These are phyloP conservation scores for Muscina levida DNA, from an alignment of 2,888 invertebrate genomes.

Conservation along the genomic window DNA sequence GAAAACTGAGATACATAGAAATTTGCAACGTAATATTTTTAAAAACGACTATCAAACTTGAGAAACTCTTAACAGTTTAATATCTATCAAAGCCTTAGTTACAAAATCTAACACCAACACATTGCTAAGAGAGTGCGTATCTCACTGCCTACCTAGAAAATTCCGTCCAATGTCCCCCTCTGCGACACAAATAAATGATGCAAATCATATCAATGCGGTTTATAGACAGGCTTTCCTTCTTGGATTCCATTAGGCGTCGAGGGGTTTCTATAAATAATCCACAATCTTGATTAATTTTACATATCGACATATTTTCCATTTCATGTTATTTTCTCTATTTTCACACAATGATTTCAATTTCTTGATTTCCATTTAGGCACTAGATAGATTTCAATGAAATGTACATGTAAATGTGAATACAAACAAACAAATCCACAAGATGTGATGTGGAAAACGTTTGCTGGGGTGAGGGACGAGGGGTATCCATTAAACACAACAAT, in stretches of 20 bases:
- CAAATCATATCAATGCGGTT: too few species aligned
- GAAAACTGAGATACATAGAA: too few species aligned
- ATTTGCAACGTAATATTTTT: too few species aligned
- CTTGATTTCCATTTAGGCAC: neutral
- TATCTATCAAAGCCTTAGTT: too few species aligned
- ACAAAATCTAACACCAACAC: too few species aligned
- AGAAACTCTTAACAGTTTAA: too few species aligned
- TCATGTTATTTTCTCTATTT: neutral
- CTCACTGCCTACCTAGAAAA: too few species aligned
- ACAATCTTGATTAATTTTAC: neutral
- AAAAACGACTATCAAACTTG: too few species aligned
- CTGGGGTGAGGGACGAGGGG: too few species aligned
- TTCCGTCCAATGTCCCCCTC: too few species aligned
- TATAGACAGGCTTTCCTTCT: neutral
- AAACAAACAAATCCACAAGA: neutral
- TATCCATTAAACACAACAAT: neutral
- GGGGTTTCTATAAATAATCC: constrained; percentile 11
- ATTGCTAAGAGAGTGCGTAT: too few species aligned
- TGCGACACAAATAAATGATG: too few species aligned
- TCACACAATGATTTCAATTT: neutral
- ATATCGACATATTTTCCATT: neutral
- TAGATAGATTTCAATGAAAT: constrained; percentile 19
- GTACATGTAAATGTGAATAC: constrained; percentile 14
- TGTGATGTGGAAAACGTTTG: constrained; percentile 3
- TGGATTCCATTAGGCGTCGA: neutral